Conservation (phyloP, 2,797 vertebrate species). For the Poliocrania exsul region DNA sequence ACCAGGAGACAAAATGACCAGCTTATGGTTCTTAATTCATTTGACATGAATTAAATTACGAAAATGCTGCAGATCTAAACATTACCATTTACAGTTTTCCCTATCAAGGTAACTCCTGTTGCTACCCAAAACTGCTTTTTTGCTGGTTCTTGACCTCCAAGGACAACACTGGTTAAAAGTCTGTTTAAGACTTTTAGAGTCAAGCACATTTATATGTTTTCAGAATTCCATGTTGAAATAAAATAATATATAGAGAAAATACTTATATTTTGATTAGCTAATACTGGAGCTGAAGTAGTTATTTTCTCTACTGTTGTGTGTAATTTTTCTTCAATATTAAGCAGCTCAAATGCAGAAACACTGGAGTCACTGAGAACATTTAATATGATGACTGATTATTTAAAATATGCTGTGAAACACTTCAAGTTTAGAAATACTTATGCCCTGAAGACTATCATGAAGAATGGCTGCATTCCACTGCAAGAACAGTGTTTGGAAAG, state of each 20-base stretch:
- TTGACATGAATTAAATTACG: background rate
- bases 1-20: background rate
- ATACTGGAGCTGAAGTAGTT: background rate
- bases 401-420: slow-evolving; percentile 78
- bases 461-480: slow-evolving; percentile 78
- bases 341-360: slow-evolving; percentile 75
- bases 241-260: background rate
- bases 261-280: background rate
- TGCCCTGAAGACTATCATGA: slow-evolving; percentile 80
- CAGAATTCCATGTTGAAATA: background rate
- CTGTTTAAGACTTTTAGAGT: background rate
- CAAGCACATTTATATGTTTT: background rate
- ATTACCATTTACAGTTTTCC: background rate
- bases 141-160: background rate
- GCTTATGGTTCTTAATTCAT: background rate
- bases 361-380: slow-evolving; percentile 61
- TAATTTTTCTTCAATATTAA: slow-evolving; percentile 69
- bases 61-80: background rate
- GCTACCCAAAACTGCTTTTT: background rate
- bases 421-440: slow-evolving; percentile 75
- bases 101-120: background rate
- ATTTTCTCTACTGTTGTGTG: slow-evolving; percentile 58
- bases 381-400: slow-evolving; percentile 75
- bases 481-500: slow-evolving; percentile 68
- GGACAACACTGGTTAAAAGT: background rate